Evolutionary conservation across 2,888 invertebrate species (phyloP), one percentile per base, ranked within the genome.

Genomic region (Keiferia lycopersicella): DNA sequence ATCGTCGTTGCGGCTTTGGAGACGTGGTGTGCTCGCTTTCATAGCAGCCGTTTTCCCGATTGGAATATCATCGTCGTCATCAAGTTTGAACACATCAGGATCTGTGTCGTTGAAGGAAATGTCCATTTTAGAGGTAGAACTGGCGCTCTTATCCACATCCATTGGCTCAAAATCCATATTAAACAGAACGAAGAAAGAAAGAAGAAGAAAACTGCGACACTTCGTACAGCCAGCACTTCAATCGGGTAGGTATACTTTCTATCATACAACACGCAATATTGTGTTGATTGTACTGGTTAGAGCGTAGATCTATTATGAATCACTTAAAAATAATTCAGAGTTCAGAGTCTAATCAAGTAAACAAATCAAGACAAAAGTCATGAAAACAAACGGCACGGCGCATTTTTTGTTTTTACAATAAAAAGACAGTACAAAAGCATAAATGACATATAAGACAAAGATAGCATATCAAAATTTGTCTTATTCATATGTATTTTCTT

Each of bases 111-210:
- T 71, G 48, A 72, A 77, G 8, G 88, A 86, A 68, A 85, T 78
- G 62, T 88, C 88, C 83, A 86, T 85, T 22, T 76, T 77, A 67
- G 69, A 78, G 57, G 71, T 68, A 14, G 91, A 91, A 74, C 80
- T 77, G 59, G 45, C 67, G 73, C 90, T 91, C 60, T 82, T 64
- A 73, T 91, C 91, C 61, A 91, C 74, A 59, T 91, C 91, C 91
- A 91, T 91, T 10, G 91, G 88, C 69, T 91, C 91, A 16, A 51
- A 53, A 62, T 41, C 41, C 41, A 59, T 41, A 22, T 14, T 53
- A 14, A 12, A 53, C 11, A 11, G 16, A 1, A 11, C 3, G 30
- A 2, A 12, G 3, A 53, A 11, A 12, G 6, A n/a, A n/a, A n/a
- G n/a, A n/a, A n/a, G n/a, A n/a, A n/a, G n/a, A n/a, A n/a, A n/a